Conservation (phyloP, 2,888 invertebrate species). For the Camptogramma bilineatum region DNA sequence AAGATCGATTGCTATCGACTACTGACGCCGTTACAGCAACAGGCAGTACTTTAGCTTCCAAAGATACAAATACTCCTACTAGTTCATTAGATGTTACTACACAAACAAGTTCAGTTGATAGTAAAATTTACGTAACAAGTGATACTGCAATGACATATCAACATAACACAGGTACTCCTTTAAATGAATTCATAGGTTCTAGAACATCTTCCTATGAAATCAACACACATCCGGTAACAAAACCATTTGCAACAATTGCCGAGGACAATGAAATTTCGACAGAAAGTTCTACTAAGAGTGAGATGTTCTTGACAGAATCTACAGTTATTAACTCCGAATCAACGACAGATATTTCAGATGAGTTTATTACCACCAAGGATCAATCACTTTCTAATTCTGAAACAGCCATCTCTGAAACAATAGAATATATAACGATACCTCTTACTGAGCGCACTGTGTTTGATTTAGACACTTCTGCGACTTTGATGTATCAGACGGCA, state of each 20-base stretch:
- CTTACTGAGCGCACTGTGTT: background rate
- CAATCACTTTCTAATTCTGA: background rate
- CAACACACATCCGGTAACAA: background rate
- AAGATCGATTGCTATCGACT: background rate
- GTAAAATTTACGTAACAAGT: background rate
- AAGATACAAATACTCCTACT: background rate
- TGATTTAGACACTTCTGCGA: constrained; percentile 1
- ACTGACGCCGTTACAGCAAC: background rate
- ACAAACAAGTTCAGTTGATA: background rate
- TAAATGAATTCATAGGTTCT: too few species aligned
- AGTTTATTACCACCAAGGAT: background rate
- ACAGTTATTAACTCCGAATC: background rate
- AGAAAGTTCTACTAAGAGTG: constrained; percentile 1
- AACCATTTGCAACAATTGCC: background rate
- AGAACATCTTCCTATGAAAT: too few species aligned
- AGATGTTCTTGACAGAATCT: background rate
- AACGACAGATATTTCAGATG: background rate
- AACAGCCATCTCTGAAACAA: background rate
- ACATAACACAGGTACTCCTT: background rate
- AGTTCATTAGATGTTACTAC: background rate
- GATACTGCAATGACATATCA: background rate
- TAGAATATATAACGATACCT: background rate
- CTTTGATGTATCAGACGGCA: background rate
- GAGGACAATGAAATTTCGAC: background rate
- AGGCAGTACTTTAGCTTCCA: background rate